Base-by-base conservation (phyloP, 2,113 vertebrate species). In the Petromus typicus region DNA sequence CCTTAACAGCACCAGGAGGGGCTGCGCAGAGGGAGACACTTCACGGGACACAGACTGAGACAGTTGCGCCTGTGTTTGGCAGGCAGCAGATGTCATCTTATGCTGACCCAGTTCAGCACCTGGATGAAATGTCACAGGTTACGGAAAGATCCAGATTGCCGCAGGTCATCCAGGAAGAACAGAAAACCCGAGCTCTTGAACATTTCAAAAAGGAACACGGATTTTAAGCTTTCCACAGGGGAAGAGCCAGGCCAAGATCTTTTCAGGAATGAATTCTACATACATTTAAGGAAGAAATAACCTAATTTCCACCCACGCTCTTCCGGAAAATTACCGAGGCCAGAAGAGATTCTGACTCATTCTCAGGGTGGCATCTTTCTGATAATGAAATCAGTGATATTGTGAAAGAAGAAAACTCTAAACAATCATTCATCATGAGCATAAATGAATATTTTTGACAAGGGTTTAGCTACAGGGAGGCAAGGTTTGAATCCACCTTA, bases 361-460 rank as follows among this genome's bases (percentile, higher is more conserved):
- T 91, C 17, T 27, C n/a, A 67, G 64, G 48, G 18, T 66, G 57
- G 23, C 85, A 80, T 20, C 91, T 48, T 84, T 88, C 37, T 91
- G 48, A 85, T 83, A 66, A 25, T 20, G 64, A 91, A 91, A 89
- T 12, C 40, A 90, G 5, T 20, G 32, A 20, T 87, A 32, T n/a
- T 59, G 45, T 34, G 88, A 89, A 40, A 54, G 12, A 57, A 90
- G 54, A 93, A 90, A 78, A 71, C 7, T 71, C 51, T n/a, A 76
- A n/a, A 43, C 5, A 43, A 86, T 13, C 64, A 86, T 61, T 45
- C 7, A 73, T 80, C 22, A 73, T 45, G 63, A 76, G 48, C 16
- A 87, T 69, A 48, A 48, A 79, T 83, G 82, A 79, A 85, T 93
- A 88, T 43, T 88, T 34, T 75, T 51, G 43, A 84, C 34, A 85